Conservation (phyloP, 35 echinoderm and acorn worm species). For the Anneissia japonica region DNA sequence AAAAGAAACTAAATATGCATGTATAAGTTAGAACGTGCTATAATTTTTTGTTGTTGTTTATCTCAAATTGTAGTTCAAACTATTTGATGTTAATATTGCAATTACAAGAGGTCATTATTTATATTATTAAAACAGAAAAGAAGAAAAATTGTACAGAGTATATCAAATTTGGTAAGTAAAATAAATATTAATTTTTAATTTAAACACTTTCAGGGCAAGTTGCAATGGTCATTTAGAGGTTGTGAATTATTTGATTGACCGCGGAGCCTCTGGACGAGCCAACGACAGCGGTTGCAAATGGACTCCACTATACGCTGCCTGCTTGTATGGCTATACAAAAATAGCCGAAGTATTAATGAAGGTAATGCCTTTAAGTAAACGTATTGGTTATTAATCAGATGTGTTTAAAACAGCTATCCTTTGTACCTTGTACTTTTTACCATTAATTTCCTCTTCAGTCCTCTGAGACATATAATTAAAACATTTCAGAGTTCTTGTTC, state of each 20-base stretch:
- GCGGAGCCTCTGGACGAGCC: conserved; percentile 60
- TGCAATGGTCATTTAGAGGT: conserved; percentile 63
- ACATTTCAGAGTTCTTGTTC: not conserved
- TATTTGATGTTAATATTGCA: too few relatives aligned
- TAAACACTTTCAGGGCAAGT: conserved; percentile 49
- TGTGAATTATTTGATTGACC: conserved; percentile 58
- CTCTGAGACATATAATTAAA: not conserved
- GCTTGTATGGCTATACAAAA: conserved; percentile 51
- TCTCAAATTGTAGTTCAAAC: too few relatives aligned
- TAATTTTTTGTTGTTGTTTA: too few relatives aligned
- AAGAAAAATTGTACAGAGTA: too few relatives aligned
- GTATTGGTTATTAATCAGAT: not conserved
- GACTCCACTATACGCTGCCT: conserved; percentile 78
- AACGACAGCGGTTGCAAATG: conserved; percentile 60
- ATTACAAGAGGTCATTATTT: too few relatives aligned
- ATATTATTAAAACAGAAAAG: too few relatives aligned
- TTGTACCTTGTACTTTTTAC: not conserved
- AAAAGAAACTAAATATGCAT: too few relatives aligned
- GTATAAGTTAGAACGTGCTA: too few relatives aligned
- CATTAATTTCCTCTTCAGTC: not conserved
- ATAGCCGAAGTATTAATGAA: conserved; percentile 62
- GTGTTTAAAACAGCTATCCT: not conserved
- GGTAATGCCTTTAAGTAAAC: conserved; percentile 13
- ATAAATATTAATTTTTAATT: too few relatives aligned
- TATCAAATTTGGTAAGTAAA: too few relatives aligned